Evolutionary conservation across 2,113 vertebrate species (phyloP).

Genomic region (Alouatta palliata): DNA sequence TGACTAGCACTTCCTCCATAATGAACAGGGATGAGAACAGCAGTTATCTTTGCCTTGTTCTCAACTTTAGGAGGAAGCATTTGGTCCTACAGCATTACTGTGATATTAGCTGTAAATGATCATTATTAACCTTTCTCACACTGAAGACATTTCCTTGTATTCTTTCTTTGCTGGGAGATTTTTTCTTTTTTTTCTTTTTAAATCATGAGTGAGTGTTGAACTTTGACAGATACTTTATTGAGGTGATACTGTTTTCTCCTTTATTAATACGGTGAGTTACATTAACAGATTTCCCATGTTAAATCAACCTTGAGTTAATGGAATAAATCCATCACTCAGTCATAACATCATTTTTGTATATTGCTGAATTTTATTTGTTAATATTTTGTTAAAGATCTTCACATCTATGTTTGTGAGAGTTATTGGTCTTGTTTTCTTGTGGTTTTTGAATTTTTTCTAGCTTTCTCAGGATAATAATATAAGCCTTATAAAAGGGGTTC

Average conservation of each 20-base stretch:
- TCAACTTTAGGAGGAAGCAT: background rate
- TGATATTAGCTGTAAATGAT: background rate
- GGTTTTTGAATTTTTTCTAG: background rate
- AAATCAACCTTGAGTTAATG: background rate
- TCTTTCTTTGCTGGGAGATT: background rate
- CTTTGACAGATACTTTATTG: background rate
- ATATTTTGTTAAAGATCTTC: background rate
- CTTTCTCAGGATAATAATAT: background rate
- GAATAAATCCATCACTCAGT: background rate
- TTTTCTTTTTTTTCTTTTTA: background rate
- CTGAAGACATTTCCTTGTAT: background rate
- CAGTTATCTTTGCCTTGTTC: background rate
- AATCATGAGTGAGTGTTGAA: background rate
- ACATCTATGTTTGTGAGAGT: background rate
- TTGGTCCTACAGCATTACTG: background rate
- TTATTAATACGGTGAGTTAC: background rate
- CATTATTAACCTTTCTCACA: background rate
- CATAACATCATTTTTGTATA: background rate
- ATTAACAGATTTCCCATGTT: background rate
- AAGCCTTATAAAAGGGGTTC: background rate
- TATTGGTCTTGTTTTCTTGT: background rate
- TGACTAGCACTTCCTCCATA: background rate
- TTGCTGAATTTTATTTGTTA: background rate
- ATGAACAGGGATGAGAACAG: background rate
- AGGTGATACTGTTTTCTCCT: background rate